Evolutionary conservation across 2,888 invertebrate species (phyloP), one percentile per base, ranked within the genome.

Genomic region (Oscheius sp.): DNA sequence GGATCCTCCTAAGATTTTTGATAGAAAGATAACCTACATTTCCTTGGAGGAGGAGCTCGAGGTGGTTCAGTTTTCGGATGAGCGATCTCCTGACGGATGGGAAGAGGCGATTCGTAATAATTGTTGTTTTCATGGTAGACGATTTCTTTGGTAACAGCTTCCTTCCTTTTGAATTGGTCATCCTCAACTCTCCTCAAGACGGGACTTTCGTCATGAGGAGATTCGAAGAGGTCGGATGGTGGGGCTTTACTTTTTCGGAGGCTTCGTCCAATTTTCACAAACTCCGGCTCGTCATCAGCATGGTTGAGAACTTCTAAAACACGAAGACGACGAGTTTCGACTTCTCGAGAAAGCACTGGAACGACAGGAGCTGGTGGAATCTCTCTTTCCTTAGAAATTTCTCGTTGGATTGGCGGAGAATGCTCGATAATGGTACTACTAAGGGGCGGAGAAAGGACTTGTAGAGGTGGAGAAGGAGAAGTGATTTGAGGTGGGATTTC

Each of bases 231-330:
- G 20, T 61, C 61, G 15, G 61, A 12, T 10, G 61, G 61, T 25
- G 61, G 61, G 8, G 61, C 61, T 10, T 55, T n/a, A 23, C 58
- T 61, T 48, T 45, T 46, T 12, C 52, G 20, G 25, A 68, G 25
- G 25, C 68, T 8, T 1, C 68, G 33, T 8, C 46, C 68, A 27
- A 68, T 61, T 39, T 68, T 68, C 1, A 68, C 68, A 50, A 68
- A 68, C 17, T 68, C 68, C 6, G 68, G 68, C 52, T 68, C 68
- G 4, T 46, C 48, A 6, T 68, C 58, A 15, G 64, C 33, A 17
- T 55, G 66, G 25, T 66, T 66, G 17, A 66, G 55, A 12, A 66
- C 66, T 57, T 65, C n/a, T 50, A 65, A 52, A 55, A 33, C n/a
- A n/a, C n/a, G n/a, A n/a, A n/a, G n/a, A n/a, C n/a, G n/a, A n/a